A percentile compares a stretch with the other conserved stretches of the same genome.
These are phyloP conservation scores for Ctenomys sociabilis DNA, from an alignment of 2,113 vertebrate species.

Conservation along the genomic window DNA sequence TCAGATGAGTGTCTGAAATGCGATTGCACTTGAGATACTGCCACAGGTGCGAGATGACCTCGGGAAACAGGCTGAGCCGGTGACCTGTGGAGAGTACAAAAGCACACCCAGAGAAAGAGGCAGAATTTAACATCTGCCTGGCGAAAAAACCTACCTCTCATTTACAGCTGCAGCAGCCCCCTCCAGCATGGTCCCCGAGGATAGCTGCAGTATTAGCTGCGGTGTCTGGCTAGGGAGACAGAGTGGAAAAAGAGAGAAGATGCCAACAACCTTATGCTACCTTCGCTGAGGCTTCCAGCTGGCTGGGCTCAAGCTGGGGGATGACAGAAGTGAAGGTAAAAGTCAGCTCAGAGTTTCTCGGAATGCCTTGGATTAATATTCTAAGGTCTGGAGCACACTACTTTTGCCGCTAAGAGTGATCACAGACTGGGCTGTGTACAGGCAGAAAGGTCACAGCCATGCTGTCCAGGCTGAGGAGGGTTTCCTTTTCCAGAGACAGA, in stretches of 20 bases:
- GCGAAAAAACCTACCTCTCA: neutral
- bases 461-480: neutral
- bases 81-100: neutral
- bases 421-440: constrained; percentile 10
- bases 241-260: constrained; percentile 44
- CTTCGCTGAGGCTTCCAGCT: constrained; percentile 7
- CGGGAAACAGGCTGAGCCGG: neutral
- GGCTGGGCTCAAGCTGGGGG: neutral
- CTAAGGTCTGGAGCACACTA: neutral
- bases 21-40: neutral
- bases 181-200: neutral
- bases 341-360: constrained; percentile 13
- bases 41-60: neutral
- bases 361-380: neutral
- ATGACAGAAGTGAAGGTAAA: constrained; percentile 10
- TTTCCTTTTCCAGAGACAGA: neutral
- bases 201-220: neutral
- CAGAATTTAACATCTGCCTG: constrained; percentile 11
- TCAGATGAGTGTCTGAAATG: neutral
- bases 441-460: neutral
- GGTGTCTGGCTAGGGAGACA: neutral
- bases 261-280: neutral
- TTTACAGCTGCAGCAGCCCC: constrained; percentile 9
- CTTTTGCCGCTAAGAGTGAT: neutral
- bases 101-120: neutral